phyloP scores from a whole-genome alignment of 92 coral and sea anemone genomes.

The Phymanthus crucifer region DNA sequence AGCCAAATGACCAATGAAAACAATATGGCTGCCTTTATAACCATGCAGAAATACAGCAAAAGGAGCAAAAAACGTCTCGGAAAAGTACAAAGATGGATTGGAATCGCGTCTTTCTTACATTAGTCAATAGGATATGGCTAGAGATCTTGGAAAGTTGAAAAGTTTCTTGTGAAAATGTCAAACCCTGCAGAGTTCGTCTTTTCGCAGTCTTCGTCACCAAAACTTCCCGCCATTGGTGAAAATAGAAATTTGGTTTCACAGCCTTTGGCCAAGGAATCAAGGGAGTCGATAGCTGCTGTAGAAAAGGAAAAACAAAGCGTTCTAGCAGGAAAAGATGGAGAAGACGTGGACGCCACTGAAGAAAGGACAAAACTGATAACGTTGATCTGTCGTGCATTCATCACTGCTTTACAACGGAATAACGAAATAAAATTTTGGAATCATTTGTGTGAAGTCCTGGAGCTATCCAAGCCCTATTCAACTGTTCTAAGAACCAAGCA shows the following conservation, averaged over 20 bases:
- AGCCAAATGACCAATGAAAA: conserved; percentile 69
- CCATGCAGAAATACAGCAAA: neutral
- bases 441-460: conserved; percentile 80
- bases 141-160: neutral
- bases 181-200: conserved; percentile 51
- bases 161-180: conserved; percentile 39
- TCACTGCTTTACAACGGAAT: conserved; percentile 80
- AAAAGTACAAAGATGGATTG: neutral
- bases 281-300: conserved; percentile 11
- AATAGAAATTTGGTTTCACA: conserved; percentile 70
- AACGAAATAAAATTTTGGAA: conserved; percentile 62
- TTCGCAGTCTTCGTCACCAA: conserved; percentile 59
- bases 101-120: neutral
- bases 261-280: conserved; percentile 16
- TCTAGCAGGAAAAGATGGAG: conserved; percentile 32
- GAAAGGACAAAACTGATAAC: conserved; percentile 53
- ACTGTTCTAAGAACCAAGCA: conserved; percentile 67
- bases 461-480: conserved; percentile 76
- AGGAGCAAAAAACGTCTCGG: neutral
- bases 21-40: conserved; percentile 56
- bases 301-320: conserved; percentile 38
- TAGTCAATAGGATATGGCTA: neutral
- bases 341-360: conserved; percentile 53
- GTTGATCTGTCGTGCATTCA: conserved; percentile 77
- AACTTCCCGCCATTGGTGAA: conserved; percentile 80